These are phyloP conservation scores for Podarcis muralis DNA, from an alignment of 2,113 vertebrate species.

Conservation along the genomic window DNA sequence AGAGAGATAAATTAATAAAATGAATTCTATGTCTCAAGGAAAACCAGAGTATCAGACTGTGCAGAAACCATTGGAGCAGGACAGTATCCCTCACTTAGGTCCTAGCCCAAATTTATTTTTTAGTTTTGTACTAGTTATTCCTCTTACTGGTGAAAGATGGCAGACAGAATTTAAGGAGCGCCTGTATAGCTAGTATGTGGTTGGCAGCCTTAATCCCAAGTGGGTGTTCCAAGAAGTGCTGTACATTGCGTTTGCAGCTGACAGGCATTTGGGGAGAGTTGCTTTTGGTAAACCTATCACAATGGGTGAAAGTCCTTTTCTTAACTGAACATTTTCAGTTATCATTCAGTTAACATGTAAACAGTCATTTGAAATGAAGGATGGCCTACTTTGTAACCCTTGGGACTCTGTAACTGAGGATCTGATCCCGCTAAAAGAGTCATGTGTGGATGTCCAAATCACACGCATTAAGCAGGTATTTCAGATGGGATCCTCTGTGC, in stretches of 20 bases:
- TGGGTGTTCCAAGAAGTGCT: conserved; percentile 48
- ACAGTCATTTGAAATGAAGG: background rate
- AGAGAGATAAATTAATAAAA: conserved; percentile 66
- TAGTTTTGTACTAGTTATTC: background rate
- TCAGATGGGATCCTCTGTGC: background rate
- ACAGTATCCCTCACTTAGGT: conserved; percentile 49
- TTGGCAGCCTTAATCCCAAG: conserved; percentile 68
- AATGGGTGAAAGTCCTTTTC: background rate
- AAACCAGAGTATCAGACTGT: conserved; percentile 74
- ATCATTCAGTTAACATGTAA: background rate
- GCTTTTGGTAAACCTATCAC: conserved; percentile 28
- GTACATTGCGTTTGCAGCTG: conserved; percentile 35
- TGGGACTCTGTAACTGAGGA: background rate
- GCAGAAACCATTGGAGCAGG: conserved; percentile 55
- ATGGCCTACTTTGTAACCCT: background rate
- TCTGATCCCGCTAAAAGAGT: background rate
- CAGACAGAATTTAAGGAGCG: conserved; percentile 53
- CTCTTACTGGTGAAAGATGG: conserved; percentile 25
- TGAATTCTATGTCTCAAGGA: conserved; percentile 74
- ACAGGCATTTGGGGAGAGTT: conserved; percentile 7
- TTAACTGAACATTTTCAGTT: background rate
- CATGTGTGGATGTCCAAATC: background rate
- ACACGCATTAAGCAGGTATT: background rate
- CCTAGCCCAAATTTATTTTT: conserved; percentile 40
- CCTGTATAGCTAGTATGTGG: conserved; percentile 57